Evolutionary conservation across 2,113 vertebrate genomes (phyloP).

Genomic region (Phaethon lepturus): DNA sequence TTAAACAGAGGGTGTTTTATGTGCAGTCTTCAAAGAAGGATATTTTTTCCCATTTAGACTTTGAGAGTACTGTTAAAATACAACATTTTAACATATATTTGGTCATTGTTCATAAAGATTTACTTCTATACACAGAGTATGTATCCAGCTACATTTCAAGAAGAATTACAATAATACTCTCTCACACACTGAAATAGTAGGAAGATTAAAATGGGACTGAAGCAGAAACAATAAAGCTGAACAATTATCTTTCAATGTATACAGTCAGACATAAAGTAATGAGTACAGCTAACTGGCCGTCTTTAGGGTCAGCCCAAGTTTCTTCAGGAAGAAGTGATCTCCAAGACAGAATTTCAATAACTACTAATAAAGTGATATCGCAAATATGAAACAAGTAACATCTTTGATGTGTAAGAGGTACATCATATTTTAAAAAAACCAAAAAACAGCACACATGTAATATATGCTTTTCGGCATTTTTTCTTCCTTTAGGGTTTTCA

Average conservation of each 20-base stretch:
- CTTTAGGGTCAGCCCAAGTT: not conserved
- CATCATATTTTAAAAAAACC: not conserved
- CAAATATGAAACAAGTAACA: not conserved
- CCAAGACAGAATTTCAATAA: not conserved
- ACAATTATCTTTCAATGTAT: not conserved
- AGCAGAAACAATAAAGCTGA: not conserved
- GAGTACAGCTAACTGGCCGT: not conserved
- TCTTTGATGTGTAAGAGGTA: not conserved
- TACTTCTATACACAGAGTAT: not conserved
- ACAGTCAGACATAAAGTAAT: not conserved
- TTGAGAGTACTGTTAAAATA: not conserved
- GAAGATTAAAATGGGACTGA: conserved; percentile 1
- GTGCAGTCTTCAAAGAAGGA: not conserved
- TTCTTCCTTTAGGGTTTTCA: not conserved
- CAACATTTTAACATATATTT: not conserved
- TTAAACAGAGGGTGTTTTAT: not conserved
- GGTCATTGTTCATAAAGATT: not conserved
- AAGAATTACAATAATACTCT: not conserved
- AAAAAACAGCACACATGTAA: not conserved
- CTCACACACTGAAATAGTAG: not conserved
- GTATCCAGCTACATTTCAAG: not conserved
- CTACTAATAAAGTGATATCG: not conserved
- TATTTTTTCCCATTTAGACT: not conserved
- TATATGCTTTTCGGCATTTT: not conserved
- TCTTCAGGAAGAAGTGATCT: not conserved